phyloP scores from a whole-genome alignment of 2,113 vertebrate genomes.

The Haemorhous mexicanus region DNA sequence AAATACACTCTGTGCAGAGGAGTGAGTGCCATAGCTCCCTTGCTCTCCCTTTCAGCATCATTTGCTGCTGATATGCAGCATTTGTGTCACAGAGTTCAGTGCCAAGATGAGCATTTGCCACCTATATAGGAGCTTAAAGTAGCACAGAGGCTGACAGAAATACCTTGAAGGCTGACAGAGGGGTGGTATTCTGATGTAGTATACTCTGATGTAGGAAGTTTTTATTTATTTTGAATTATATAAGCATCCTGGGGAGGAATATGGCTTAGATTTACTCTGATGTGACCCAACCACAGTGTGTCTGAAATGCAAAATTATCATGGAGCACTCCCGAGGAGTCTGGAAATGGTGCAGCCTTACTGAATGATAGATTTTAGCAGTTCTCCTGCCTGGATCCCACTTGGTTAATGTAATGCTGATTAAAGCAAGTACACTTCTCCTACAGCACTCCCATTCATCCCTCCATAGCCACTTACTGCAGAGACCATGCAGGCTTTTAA shows the following conservation, averaged over 20 bases:
- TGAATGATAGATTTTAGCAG: neutral
- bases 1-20: neutral
- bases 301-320: conserved; percentile 4
- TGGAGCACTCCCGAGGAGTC: neutral
- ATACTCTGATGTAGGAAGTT: neutral
- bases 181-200: conserved; percentile 9
- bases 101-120: conserved; percentile 1
- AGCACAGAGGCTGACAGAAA: conserved; percentile 40
- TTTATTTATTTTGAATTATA: conserved; percentile 53
- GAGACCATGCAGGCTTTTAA: conserved; percentile 18
- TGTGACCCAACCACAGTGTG: neutral
- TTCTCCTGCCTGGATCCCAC: neutral
- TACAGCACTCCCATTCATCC: neutral
- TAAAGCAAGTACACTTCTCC: neutral
- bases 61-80: conserved; percentile 11
- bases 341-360: neutral
- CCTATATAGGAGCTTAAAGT: conserved; percentile 51
- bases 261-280: conserved; percentile 16
- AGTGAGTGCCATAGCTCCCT: neutral
- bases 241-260: neutral
- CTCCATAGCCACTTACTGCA: neutral
- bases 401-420: neutral
- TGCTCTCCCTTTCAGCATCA: neutral
- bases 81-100: conserved; percentile 22
- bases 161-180: conserved; percentile 42